phyloP scores from a whole-genome alignment of 1,140 invertebrate species.

The Drosophila takahashii region DNA sequence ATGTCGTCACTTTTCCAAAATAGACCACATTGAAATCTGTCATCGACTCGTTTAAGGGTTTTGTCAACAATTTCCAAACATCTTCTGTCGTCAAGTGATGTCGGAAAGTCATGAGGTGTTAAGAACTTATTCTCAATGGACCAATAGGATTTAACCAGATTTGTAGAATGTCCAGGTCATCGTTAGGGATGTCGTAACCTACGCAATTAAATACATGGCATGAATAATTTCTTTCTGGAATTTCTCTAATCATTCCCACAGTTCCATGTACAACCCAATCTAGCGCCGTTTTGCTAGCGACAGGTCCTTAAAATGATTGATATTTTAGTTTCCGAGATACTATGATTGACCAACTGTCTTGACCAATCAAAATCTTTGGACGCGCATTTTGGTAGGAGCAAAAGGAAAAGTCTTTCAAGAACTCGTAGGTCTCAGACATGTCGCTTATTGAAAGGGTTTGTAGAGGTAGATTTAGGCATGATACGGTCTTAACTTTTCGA shows the following conservation, averaged over 20 bases:
- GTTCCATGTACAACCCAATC: constrained; percentile 15
- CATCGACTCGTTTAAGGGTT: background rate
- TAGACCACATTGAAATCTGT: too few relatives aligned
- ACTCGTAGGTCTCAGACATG: background rate
- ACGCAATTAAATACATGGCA: background rate
- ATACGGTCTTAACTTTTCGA: constrained; percentile 9
- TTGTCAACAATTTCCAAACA: constrained; percentile 8
- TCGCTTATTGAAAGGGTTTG: background rate
- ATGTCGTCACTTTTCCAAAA: too few relatives aligned
- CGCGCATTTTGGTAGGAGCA: background rate
- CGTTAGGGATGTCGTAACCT: background rate
- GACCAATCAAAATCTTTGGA: constrained; percentile 7
- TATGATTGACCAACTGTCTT: constrained; percentile 5
- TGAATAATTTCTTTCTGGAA: background rate
- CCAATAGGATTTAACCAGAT: constrained; percentile 16
- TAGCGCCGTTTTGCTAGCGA: constrained; percentile 1
- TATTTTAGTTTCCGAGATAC: constrained; percentile 3
- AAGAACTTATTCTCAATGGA: background rate
- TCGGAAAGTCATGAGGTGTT: background rate
- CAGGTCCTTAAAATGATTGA: constrained; percentile 1
- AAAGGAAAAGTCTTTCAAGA: background rate
- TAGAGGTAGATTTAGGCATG: constrained; percentile 5
- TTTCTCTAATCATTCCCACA: background rate
- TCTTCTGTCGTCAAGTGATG: background rate
- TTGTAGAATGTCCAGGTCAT: background rate